Percentiles rank a stretch among this genome's conserved stretches.
phyloP scores from a whole-genome alignment of 2,113 vertebrate species.

The Rhinolophus sinicus region DNA sequence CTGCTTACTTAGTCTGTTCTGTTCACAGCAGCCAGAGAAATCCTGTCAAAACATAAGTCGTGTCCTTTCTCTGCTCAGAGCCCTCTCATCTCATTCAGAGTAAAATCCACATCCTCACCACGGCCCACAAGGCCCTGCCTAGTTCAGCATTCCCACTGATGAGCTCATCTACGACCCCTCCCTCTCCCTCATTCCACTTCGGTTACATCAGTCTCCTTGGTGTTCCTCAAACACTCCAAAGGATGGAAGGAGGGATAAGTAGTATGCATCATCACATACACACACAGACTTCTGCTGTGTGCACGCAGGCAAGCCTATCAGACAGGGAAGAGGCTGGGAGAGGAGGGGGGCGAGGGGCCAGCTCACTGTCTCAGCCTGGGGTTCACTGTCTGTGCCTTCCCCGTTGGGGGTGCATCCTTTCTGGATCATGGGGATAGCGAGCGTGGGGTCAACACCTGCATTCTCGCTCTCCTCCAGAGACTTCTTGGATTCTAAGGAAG shows the following conservation, averaged over 20 bases:
- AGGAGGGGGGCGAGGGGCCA: background rate
- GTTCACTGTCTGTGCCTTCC: constrained; percentile 87
- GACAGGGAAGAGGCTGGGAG: background rate
- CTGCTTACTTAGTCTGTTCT: constrained; percentile 1
- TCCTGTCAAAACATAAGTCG: background rate
- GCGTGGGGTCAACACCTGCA: constrained; percentile 80
- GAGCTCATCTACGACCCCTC: background rate
- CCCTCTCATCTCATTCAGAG: background rate
- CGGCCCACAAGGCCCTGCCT: background rate
- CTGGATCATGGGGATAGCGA: constrained; percentile 91
- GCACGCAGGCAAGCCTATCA: background rate
- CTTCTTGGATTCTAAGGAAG: constrained; percentile 89
- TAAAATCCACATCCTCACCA: background rate
- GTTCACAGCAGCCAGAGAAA: background rate
- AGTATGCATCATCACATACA: background rate
- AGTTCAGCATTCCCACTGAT: background rate
- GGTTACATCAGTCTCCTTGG: background rate
- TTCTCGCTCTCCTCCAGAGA: constrained; percentile 89
- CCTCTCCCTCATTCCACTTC: background rate
- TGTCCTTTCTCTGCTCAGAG: background rate
- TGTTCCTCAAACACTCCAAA: background rate
- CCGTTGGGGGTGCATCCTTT: constrained; percentile 88
- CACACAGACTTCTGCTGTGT: background rate
- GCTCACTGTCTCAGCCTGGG: constrained; percentile 79
- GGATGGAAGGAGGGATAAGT: background rate